These are phyloP conservation scores for Marasmarcha lunaedactyla DNA, from an alignment of 2,888 invertebrate species.

Conservation along the genomic window DNA sequence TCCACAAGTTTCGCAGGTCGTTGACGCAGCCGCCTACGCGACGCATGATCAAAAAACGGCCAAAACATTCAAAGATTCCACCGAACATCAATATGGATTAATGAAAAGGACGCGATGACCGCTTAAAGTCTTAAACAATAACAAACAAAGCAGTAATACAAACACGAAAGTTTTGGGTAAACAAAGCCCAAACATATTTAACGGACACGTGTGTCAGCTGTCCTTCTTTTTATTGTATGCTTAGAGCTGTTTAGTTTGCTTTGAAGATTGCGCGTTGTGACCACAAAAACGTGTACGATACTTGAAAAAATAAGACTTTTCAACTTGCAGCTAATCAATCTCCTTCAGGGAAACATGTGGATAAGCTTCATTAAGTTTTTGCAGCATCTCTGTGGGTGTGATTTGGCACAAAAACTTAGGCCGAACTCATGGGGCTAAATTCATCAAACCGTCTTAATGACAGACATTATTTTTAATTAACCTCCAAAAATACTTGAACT, in stretches of 20 bases:
- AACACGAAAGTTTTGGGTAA: constrained; percentile 40
- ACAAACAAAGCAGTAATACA: constrained; percentile 19
- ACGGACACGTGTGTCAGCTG: constrained; percentile 45
- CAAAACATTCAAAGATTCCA: constrained; percentile 19
- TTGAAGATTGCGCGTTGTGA: constrained; percentile 44
- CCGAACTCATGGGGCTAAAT: neutral
- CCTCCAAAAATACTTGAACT: no score
- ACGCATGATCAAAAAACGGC: constrained; percentile 37
- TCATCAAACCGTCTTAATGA: neutral
- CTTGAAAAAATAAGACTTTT: constrained; percentile 16
- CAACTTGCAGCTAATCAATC: constrained; percentile 21
- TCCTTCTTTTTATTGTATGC: constrained; percentile 41
- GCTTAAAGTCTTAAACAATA: constrained; percentile 7
- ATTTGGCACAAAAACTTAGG: neutral
- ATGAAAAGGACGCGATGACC: neutral
- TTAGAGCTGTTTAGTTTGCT: constrained; percentile 40
- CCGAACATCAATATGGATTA: constrained; percentile 13
- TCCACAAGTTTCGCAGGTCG: constrained; percentile 65
- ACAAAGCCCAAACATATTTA: constrained; percentile 49
- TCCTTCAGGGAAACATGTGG: constrained; percentile 18
- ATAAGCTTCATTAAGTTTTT: constrained; percentile 15
- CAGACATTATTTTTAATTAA: neutral
- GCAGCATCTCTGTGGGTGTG: constrained; percentile 4
- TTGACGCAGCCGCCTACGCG: constrained; percentile 64
- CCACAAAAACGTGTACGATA: constrained; percentile 29